Conservation (phyloP, 2,888 invertebrate species). For the Tetrapedia diversipes region DNA sequence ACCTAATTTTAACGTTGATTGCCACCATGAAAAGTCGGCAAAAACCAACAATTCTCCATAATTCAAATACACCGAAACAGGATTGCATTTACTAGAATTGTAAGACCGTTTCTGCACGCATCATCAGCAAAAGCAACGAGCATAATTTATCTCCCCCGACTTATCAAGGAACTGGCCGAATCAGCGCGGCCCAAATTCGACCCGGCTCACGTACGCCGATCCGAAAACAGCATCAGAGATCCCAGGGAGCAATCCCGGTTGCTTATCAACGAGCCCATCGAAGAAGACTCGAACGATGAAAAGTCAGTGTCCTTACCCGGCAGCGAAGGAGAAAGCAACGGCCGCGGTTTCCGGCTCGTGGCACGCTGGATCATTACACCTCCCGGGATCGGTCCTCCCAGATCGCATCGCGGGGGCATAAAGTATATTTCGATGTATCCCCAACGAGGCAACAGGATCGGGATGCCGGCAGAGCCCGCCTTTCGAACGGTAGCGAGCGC, state of each 20-base stretch:
- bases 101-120: neutral
- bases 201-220: constrained; percentile 23
- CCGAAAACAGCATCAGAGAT: constrained; percentile 23
- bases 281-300: constrained; percentile 41
- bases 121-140: neutral
- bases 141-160: constrained; percentile 24
- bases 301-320: constrained; percentile 52
- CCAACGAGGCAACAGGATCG: constrained; percentile 31
- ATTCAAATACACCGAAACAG: neutral
- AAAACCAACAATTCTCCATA: too few species aligned
- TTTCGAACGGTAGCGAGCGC: constrained; percentile 51
- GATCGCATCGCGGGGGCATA: constrained; percentile 63
- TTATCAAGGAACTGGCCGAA: constrained; percentile 20
- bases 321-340: constrained; percentile 67
- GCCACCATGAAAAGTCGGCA: too few species aligned
- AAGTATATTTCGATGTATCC: constrained; percentile 67
- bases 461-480: constrained; percentile 23
- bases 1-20: too few species aligned
- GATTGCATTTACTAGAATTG: too few species aligned
- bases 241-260: constrained; percentile 42
- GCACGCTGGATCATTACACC: constrained; percentile 63
- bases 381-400: constrained; percentile 52
- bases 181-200: constrained; percentile 37
- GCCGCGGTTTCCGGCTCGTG: constrained; percentile 45
- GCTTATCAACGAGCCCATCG: constrained; percentile 52